Evolutionary conservation across 2,888 invertebrate species (phyloP), one percentile per base, ranked within the genome.

Genomic region (Aradus depressus): DNA sequence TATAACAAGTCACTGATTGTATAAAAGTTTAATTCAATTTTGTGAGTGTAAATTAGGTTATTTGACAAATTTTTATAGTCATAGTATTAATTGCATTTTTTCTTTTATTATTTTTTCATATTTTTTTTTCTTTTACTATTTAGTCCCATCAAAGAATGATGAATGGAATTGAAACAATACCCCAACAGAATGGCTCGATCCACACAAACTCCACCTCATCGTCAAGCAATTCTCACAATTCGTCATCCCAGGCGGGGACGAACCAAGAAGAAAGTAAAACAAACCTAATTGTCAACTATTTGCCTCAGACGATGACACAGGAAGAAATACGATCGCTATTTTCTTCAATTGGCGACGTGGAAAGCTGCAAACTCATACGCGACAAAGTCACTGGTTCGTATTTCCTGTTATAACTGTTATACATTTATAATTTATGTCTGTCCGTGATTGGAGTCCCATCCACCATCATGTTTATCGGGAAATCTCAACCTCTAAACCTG

Each of bases 291-390:
- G 97, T 98, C 66, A 98, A 98, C 76, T 98, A 98, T 72, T 79
- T 98, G 71, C 98, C 98, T 57, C 98, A 98, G 76, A 95, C 90
- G 63, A 98, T 98, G 98, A 93, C 93, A 51, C 97, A 98, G 73
- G 97, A 97, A 71, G 97, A 97, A 72, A 97, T 98, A 60, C 79
- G 96, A 58, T 91, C 93, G 52, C 77, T 99, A 50, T 99, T 99
- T 74, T 90, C 93, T 51, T 92, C 91, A 69, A 95, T 98, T 67
- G 98, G 98, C 52, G 97, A 97, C 70, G 93, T 99, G 58, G 98
- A 98, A 71, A 93, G 92, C 64, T 99, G 98, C 73, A 99, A 99
- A 73, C 78, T 99, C 67, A 97, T 99, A 67, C 77, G 97, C 61
- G 98, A 99, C 74, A 98, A 98, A 75, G 85, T 90, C 57, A 95